Percentiles rank a stretch among this genome's conserved stretches.
Evolutionary conservation across 1,140 invertebrate species (phyloP).

Genomic region (Thaumatotibia leucotreta): DNA sequence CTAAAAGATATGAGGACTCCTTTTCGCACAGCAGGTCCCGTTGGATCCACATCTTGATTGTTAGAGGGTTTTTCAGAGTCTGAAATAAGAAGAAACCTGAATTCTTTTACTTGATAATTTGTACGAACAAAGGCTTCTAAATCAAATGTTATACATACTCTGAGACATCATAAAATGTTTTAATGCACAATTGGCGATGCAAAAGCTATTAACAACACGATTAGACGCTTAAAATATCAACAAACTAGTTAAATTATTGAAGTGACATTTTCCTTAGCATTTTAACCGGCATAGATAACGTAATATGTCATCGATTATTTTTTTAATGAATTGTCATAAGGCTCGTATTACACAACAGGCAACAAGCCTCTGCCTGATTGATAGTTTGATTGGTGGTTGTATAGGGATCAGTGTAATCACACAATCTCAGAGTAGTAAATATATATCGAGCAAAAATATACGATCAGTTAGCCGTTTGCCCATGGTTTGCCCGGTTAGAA

Average conservation of each 20-base stretch:
- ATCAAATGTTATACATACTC: conserved; percentile 36
- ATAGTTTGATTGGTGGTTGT: no score
- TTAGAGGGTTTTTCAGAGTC: conserved; percentile 66
- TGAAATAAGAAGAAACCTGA: conserved; percentile 32
- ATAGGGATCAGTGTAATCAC: no score
- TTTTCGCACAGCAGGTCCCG: conserved; percentile 83
- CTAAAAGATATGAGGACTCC: conserved; percentile 88
- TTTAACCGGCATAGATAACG: no score
- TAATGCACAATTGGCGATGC: not conserved
- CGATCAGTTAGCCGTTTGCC: no score
- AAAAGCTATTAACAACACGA: not conserved
- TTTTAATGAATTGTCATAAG: no score
- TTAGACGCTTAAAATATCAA: not conserved
- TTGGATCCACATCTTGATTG: conserved; percentile 81
- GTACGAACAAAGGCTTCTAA: not conserved
- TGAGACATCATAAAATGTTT: conserved; percentile 42
- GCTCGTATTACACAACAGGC: no score
- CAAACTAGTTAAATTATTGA: not conserved
- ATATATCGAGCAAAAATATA: no score
- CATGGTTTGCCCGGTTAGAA: no score
- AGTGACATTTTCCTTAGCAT: no score
- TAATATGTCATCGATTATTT: no score
- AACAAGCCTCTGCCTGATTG: no score
- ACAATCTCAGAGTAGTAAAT: no score
- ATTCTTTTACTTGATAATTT: conserved; percentile 3